These are phyloP conservation scores for Pseudochirops corinnae DNA, from an alignment of 2,797 vertebrate genomes.

Conservation along the genomic window DNA sequence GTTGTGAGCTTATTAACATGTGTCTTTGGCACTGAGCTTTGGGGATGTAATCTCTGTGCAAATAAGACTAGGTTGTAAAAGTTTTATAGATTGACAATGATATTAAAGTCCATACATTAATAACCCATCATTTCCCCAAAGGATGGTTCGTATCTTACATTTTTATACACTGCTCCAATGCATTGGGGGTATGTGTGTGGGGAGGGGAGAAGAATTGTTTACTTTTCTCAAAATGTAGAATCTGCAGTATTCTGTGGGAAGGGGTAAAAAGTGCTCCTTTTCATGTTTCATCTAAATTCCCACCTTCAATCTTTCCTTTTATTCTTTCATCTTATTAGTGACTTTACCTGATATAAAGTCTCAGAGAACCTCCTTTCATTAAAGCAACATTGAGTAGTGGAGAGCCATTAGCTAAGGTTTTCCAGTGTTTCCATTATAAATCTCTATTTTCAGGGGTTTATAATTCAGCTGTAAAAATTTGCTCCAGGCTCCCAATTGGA, in stretches of 20 bases:
- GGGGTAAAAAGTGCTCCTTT: slow-evolving; percentile 2
- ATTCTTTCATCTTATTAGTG: slow-evolving; percentile 67
- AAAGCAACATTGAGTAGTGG: slow-evolving; percentile 68
- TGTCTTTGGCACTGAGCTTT: slow-evolving; percentile 93
- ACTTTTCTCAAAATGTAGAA: slow-evolving; percentile 40
- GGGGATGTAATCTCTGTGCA: slow-evolving; percentile 92
- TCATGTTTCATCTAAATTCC: slow-evolving; percentile 58
- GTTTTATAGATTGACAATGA: slow-evolving; percentile 98
- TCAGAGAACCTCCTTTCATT: slow-evolving; percentile 68
- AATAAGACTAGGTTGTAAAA: slow-evolving; percentile 94
- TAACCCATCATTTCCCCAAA: slow-evolving; percentile 94
- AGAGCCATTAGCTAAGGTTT: slow-evolving; percentile 73
- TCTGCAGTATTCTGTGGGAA: neutral
- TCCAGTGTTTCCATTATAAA: slow-evolving; percentile 84
- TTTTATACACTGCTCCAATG: slow-evolving; percentile 59
- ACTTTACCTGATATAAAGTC: slow-evolving; percentile 61
- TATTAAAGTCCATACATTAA: slow-evolving; percentile 95
- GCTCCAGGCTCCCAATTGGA: slow-evolving; percentile 78
- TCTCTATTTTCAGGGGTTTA: slow-evolving; percentile 81
- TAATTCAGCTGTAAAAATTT: slow-evolving; percentile 83
- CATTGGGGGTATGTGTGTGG: neutral
- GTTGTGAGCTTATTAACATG: slow-evolving; percentile 99
- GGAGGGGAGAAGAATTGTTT: slow-evolving; percentile 28
- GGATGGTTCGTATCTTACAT: slow-evolving; percentile 88
- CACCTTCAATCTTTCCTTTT: neutral